phyloP scores from a whole-genome alignment of 2,113 vertebrate genomes.

The Podocnemis expansa region DNA sequence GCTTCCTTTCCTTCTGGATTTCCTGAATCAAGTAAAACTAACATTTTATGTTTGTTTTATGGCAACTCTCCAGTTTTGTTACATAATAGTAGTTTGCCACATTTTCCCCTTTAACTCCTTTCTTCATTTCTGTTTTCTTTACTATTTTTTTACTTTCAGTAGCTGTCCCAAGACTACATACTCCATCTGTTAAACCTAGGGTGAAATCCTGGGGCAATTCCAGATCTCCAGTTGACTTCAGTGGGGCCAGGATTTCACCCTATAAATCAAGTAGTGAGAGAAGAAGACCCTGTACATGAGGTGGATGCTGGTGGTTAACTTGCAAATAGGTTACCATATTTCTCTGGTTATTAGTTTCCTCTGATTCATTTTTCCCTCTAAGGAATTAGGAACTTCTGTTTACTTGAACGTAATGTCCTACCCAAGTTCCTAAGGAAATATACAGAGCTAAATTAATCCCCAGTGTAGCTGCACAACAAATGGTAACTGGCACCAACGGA shows the following conservation, averaged over 20 bases:
- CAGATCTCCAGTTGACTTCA: background rate
- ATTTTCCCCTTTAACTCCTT: background rate
- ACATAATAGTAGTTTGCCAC: background rate
- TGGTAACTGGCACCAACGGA: background rate
- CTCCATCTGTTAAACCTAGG: background rate
- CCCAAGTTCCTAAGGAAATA: constrained; percentile 9
- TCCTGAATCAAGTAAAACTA: rapidly evolving
- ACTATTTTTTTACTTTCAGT: background rate
- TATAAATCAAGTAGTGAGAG: background rate
- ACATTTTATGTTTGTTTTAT: background rate
- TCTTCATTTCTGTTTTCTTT: background rate
- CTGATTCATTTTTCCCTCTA: background rate
- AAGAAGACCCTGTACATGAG: background rate
- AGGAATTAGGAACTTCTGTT: background rate
- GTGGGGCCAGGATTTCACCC: background rate
- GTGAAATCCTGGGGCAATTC: background rate
- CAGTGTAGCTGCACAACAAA: background rate
- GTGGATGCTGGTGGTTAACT: background rate
- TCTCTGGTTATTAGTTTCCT: constrained; percentile 10
- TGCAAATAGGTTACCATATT: background rate
- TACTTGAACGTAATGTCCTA: background rate
- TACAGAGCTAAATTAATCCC: background rate
- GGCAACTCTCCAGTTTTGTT: background rate
- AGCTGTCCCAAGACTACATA: background rate
- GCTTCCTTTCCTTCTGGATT: background rate